Evolutionary conservation across 1,140 invertebrate genomes (phyloP), one percentile per base, ranked within the genome.

Genomic region (Venturia canescens): DNA sequence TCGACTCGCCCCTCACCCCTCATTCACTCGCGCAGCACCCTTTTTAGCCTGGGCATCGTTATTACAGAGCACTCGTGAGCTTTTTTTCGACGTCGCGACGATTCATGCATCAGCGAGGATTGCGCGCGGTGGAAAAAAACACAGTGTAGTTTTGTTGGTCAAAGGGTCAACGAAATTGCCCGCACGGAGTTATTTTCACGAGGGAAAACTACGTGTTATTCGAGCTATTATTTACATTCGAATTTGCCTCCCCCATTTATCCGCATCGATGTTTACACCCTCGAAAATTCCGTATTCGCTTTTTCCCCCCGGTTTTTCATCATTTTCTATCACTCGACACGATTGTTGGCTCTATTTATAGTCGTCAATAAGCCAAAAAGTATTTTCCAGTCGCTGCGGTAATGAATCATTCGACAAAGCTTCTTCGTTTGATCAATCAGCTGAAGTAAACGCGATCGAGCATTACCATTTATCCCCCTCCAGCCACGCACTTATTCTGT

Each of bases 61-160:
- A 72, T 72, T 72, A 72, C 70, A 72, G 70, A 72, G 38, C 38
- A 50, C 34, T 72, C 70, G 70, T 23, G 31, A 74, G 78, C 29
- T 79, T 80, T 76, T 76, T 53, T 80, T 77, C 75, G 48, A 44
- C 72, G 44, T 60, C 9, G 57, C 57, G 1, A 60, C n/a, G 75
- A 60, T 60, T 77, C 70, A 50, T 72, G 48, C 18, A 66, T 29
- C 23, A 3, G 16, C 26, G 26, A 66, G 21, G 9, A 34, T 21
- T n/a, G 18, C 31, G 18, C 31, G 67, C 5, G 21, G 70, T 50
- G 70, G 21, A 72, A 72, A 72, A 72, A 72, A 48, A 72, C 34
- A 27, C 7, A n/a, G n/a, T 29, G 38, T 27, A 21, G 70, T 72
- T 60, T 48, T 72, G 38, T 72, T 72, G 70, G 70, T 72, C 70